phyloP scores from a whole-genome alignment of 2,113 vertebrate genomes.

The Furnarius figulus region DNA sequence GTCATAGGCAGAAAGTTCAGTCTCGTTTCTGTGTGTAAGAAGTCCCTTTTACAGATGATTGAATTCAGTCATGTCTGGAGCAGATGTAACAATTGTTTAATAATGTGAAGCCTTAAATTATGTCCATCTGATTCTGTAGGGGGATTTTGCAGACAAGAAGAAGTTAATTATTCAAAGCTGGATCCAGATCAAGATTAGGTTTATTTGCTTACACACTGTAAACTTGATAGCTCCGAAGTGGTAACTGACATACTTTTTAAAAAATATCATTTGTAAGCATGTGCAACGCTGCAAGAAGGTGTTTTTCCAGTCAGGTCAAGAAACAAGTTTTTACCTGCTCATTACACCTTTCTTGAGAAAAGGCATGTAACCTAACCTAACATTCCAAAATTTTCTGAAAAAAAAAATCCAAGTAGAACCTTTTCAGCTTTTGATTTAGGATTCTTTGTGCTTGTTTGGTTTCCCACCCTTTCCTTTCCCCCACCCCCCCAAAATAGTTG shows the following conservation, averaged over 20 bases:
- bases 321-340: not conserved
- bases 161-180: conserved; percentile 9
- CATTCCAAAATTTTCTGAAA: not conserved
- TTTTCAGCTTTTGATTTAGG: not conserved
- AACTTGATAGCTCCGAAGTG: not conserved
- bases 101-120: not conserved
- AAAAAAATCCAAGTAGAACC: not conserved
- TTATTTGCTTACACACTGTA: not conserved
- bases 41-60: not conserved
- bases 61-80: not conserved
- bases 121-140: not conserved
- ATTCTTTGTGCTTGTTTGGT: not conserved
- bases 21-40: not conserved
- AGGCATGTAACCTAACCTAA: not conserved
- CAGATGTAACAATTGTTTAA: conserved; percentile 1
- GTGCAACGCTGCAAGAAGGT: not conserved
- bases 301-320: not conserved
- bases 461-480: too few relatives aligned
- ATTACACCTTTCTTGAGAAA: not conserved
- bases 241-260: not conserved
- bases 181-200: not conserved
- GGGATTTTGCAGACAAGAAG: conserved; percentile 10
- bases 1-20: not conserved
- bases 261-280: not conserved
- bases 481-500: not conserved